Evolutionary conservation across 2,113 vertebrate genomes (phyloP), one percentile per base, ranked within the genome.

Genomic region (Nesogale talazaci): DNA sequence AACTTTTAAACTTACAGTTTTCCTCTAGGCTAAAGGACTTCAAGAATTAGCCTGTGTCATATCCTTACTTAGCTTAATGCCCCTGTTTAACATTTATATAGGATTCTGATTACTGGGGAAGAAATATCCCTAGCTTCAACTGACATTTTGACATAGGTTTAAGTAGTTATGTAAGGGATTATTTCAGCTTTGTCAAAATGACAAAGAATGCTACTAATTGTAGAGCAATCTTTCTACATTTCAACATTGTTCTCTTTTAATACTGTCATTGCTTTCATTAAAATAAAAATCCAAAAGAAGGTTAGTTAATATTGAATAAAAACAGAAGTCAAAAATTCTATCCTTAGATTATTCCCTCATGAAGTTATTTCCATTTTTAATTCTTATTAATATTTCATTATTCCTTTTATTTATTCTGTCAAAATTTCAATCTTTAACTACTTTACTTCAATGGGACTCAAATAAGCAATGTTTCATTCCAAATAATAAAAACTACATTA

Each of bases 51-150:
- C 29, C 61, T 27, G 22, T 29, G 31, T 46, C 75, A 86, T 65
- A 79, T 70, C 80, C 46, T 91, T 78, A 56, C 36, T 34, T 27
- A 89, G 63, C 3, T 86, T 75, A 85, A 87, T 61, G 31, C 46
- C 84, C 3, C 74, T 93, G 34, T 94, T 97, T 94, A 97, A 96
- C 88, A 95, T 96, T 96, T 95, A 94, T 92, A 94, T 95, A 92
- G 85, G 76, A 97, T 96, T 94, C 75, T 82, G 72, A 92, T 92
- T 92, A 95, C 69, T 85, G 42, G 63, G 34, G 34, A 6, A 8
- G 31, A 82, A 94, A 87, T 94, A 57, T 42, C 42, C 56, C 29
- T 88, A 74, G 17, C 56, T 52, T 82, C 76, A 75, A 27, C 95
- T 97, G 96, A 95, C 96, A 94, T 93, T 97, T 93, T 96, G 94